Evolutionary conservation across 1,140 invertebrate genomes (phyloP), one percentile per base, ranked within the genome.

Genomic region (Habropoda laboriosa): DNA sequence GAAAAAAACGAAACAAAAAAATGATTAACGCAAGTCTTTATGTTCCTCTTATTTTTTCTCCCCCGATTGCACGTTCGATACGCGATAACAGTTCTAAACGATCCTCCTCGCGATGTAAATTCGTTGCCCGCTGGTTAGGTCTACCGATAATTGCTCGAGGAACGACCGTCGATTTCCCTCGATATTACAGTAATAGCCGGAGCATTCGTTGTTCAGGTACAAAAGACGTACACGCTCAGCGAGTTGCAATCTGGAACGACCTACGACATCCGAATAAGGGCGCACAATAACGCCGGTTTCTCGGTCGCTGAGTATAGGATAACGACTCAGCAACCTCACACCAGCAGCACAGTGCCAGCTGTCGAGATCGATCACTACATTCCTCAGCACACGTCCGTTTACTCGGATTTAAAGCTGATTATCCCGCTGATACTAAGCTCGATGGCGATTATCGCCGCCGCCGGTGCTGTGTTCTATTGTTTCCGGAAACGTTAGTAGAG

Each of bases 241-340:
- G 97, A 98, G 76, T 93, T 99, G 18, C 94, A 95, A 47, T 96
- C 98, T 0, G 97, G 95, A n/a, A 97, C 97, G 0, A 96, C 96
- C 88, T 99, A 99, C 91, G 96, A 97, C 81, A 94, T 99, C 42
- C 95, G 96, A 79, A 96, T 99, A 63, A 97, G 96, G 0, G 98
- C 98, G 0, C 96, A 97, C 91, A 99, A 98, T 91, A 97, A 98
- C 90, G 98, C 98, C 0, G 98, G 98, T 0, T 96, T 96, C 60
- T 97, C 97, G 0, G 95, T 96, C 53, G 96, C 96, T 0, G 93
- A 97, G n/a, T 98, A 98, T 89, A 97, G 97, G 92, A 97, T 97
- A 91, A 96, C 96, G 42, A 97, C 97, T 5, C 94, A 97, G 55
- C 96, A 96, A 2, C 92, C 95, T 30, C 94, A 95, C 86, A 96